Evolutionary conservation across 2,797 vertebrate genomes (phyloP).

Genomic region (Limosa lapponica): DNA sequence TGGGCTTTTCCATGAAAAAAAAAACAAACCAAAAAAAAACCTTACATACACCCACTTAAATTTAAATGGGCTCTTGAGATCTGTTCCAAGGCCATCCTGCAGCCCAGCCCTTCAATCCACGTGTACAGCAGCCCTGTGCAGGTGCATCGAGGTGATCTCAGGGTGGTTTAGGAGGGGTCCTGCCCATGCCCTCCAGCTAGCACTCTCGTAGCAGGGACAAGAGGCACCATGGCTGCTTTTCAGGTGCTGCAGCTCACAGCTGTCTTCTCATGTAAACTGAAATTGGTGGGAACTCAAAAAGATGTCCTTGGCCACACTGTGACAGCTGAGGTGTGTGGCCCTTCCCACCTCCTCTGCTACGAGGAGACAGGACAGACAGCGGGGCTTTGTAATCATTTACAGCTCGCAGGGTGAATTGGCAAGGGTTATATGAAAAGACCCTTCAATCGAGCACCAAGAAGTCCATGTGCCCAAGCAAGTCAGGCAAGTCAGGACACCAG

Average conservation of each 20-base stretch:
- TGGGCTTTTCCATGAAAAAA: not conserved
- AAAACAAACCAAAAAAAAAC: rapidly evolving
- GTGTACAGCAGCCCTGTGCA: not conserved
- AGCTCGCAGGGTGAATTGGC: not conserved
- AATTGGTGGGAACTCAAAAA: not conserved
- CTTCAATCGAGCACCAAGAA: not conserved
- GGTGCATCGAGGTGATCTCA: not conserved
- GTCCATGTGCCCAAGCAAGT: not conserved
- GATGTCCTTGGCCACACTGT: not conserved
- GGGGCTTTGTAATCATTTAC: not conserved
- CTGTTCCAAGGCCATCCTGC: not conserved
- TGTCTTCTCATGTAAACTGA: not conserved
- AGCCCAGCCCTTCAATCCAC: not conserved
- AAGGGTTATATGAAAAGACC: not conserved
- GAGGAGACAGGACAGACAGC: not conserved
- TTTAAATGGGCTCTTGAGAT: not conserved
- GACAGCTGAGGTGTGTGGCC: not conserved
- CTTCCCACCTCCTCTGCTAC: not conserved
- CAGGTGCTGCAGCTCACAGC: not conserved
- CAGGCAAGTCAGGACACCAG: not conserved
- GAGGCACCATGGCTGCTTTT: not conserved
- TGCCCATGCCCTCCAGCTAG: rapidly evolving
- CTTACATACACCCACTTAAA: not conserved
- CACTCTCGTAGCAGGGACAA: rapidly evolving
- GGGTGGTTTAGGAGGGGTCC: not conserved